Percentiles rank a stretch among this genome's conserved stretches.
These are phyloP conservation scores for Artibeus jamaicensis DNA, from an alignment of 2,797 vertebrate species.

Conservation along the genomic window DNA sequence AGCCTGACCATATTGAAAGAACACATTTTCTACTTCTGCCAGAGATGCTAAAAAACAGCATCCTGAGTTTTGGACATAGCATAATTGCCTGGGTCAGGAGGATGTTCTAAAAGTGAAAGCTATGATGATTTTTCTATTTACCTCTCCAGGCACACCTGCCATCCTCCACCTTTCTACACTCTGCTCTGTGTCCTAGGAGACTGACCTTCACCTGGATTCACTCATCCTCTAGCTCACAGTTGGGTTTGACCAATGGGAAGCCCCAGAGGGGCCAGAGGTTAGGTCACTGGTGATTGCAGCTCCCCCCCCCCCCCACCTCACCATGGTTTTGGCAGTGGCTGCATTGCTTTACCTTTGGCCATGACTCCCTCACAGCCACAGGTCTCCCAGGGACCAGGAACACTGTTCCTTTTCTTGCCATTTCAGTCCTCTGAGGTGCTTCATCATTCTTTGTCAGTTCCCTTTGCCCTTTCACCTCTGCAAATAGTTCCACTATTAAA, in stretches of 20 bases:
- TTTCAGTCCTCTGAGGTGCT: neutral
- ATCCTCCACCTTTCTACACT: neutral
- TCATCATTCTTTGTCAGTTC: neutral
- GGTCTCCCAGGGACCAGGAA: neutral
- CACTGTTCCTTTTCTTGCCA: neutral
- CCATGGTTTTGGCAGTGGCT: neutral
- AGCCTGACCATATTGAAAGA: neutral
- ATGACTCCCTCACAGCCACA: neutral
- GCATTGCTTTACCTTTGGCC: neutral
- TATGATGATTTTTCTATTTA: neutral
- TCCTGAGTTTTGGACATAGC: neutral
- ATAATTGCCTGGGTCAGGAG: neutral
- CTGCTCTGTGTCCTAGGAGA: neutral
- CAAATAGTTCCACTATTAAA: neutral
- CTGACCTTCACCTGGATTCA: neutral
- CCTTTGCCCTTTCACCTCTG: neutral
- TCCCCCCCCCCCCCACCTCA: neutral
- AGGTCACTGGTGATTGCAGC: neutral
- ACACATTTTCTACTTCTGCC: neutral
- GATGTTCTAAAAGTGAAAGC: neutral
- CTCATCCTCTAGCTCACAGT: neutral
- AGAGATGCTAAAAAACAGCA: neutral
- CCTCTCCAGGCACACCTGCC: neutral
- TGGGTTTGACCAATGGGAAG: neutral
- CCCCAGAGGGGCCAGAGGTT: neutral